Percentiles rank a stretch among this genome's conserved stretches.
Conservation (phyloP, 2,797 vertebrate species). For the Carcharodon carcharias region DNA sequence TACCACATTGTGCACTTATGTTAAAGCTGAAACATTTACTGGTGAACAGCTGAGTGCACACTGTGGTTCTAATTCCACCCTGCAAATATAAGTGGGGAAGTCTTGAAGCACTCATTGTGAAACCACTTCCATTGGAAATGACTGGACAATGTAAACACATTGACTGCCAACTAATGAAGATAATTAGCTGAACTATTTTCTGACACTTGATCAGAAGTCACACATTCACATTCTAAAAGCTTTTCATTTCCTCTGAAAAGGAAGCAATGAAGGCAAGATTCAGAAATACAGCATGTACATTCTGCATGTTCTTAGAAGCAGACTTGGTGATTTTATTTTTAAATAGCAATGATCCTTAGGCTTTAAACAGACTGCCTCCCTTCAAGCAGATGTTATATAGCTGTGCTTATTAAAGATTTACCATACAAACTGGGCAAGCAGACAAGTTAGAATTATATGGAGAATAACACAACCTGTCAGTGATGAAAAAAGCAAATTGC, state of each 20-base stretch:
- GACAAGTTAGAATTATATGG: background rate
- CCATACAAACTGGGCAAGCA: background rate
- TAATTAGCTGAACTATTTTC: background rate
- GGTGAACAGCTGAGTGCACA: background rate
- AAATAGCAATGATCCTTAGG: background rate
- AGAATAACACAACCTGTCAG: background rate
- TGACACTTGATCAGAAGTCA: background rate
- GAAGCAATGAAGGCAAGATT: background rate
- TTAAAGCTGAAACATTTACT: background rate
- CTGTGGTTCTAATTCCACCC: background rate
- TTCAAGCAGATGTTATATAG: conserved; percentile 28
- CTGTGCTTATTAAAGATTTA: background rate
- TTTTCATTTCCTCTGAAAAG: background rate
- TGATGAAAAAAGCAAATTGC: background rate
- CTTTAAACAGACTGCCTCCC: background rate
- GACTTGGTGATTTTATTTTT: background rate
- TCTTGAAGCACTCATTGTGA: background rate
- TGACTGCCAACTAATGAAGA: background rate
- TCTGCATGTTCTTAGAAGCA: background rate
- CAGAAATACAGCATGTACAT: background rate
- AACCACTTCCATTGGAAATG: background rate
- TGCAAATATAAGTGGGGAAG: background rate
- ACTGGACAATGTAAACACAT: background rate
- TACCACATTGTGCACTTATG: background rate
- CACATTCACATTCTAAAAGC: background rate